Base-by-base conservation (phyloP, 1,140 invertebrate genomes). In the Bombus pyrosoma region DNA sequence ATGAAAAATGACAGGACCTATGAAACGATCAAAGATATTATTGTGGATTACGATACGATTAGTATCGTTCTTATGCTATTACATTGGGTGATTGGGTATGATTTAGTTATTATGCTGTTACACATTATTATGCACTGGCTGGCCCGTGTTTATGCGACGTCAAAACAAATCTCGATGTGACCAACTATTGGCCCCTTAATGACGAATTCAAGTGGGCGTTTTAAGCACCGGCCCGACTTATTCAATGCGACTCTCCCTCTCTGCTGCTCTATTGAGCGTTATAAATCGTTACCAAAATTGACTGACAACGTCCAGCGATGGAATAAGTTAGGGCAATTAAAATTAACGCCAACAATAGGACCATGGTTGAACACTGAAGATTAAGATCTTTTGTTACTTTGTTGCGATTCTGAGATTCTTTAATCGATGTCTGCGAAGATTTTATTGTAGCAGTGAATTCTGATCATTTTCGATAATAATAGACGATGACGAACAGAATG, bases 121-220 rank as follows among this genome's bases (percentile, higher is more conserved):
- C 43, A 69, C 71, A 43, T 77, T 83, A 83, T 77, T 39, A 74
- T 64, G n/a, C n/a, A 69, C 15, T 37, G 22, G 22, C 57, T 22
- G 37, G 43, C 1, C n/a, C 28, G 69, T 39, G 68, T 73, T 81
- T 81, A 83, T 83, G 15, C 57, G 43, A 73, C 59, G 43, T 57
- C 78, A 80, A 81, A 81, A 82, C 43, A 69, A 81, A 74, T 75
- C 79, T 74, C 69, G n/a, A 81, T 47, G 68, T 62, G 79, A 86
- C 81, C 81, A 85, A 83, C 79, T 91, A 81, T 89, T 78, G 84
- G 53, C 8, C 87, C 53, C 72, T 83, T 89, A 88, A 75, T 74
- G 43, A 89, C 34, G 41, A 34, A 77, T 75, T 77, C 69, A 84
- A 75, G 41, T 79, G 28, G 34, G 1, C 32, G 37, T 32, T 53